Evolutionary conservation across 2,113 vertebrate genomes (phyloP), one percentile per base, ranked within the genome.

Genomic region (Oophaga pumilio): DNA sequence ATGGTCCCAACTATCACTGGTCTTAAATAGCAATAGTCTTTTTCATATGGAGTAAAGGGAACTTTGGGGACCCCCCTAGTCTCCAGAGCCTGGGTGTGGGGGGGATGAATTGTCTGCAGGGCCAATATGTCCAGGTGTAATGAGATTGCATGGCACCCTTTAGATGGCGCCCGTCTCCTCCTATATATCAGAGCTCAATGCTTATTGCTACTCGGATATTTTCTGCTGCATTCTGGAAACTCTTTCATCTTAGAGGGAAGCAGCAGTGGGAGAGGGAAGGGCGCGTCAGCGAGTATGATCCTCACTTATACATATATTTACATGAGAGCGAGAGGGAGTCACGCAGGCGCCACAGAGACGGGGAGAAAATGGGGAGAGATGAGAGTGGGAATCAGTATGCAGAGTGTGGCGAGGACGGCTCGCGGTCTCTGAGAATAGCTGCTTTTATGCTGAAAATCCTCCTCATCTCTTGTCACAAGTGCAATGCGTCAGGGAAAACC

Each of bases 351-450:
- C 24, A 20, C 20, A 12, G 73, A 28, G 56, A 43, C 9, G 20
- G 64, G n/a, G 28, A 59, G 17, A n/a, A 85, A 15, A 76, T 15
- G 24, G 49, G 33, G 60, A 69, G 57, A 50, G 33, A 77, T 86
- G 76, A 78, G 85, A 57, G 76, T 50, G 50, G 76, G 85, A 86
- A 86, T 86, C 85, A 79, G 85, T 86, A 69, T 80, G 60, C 84
- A 85, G 69, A 76, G 52, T 60, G 84, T 15, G 43, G 1, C 22
- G n/a, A 60, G 62, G 24, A 26, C 14, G 60, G 43, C 43, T 56
- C 17, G 20, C 57, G 22, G 20, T 77, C 76, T 17, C 50, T 71
- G 13, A 78, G 49, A 64, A 43, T 53, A 57, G 76, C 56, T 43
- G 66, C 53, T 60, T 59, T 87, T 60, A 80, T 80, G 50, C 77